These are phyloP conservation scores for Heliconius nattereri DNA, from an alignment of 1,140 invertebrate species.

Conservation along the genomic window DNA sequence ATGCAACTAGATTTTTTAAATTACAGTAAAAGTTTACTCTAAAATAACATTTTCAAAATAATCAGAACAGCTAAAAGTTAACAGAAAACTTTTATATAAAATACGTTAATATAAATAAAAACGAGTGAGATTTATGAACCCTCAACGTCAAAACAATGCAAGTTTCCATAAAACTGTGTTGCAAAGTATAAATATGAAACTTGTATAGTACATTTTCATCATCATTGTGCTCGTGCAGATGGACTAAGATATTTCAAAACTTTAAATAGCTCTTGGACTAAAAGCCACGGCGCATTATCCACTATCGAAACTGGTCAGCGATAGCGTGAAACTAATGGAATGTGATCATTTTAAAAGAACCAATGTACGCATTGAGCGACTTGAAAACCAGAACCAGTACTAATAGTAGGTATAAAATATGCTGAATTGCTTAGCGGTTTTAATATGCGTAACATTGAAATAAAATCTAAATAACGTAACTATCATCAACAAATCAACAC, in stretches of 20 bases:
- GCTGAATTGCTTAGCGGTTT: neutral
- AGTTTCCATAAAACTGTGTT: neutral
- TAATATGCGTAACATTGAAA: no score
- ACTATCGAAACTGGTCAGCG: slow-evolving; percentile 27
- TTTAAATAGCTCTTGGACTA: slow-evolving; percentile 28
- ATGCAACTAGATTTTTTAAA: no score
- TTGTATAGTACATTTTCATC: slow-evolving; percentile 15
- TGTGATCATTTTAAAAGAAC: slow-evolving; percentile 31
- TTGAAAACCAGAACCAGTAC: slow-evolving; percentile 7
- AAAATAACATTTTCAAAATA: neutral
- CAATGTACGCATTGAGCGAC: slow-evolving; percentile 28
- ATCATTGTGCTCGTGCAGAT: slow-evolving; percentile 19
- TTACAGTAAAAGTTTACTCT: no score
- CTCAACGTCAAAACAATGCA: slow-evolving; percentile 8
- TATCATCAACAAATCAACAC: neutral
- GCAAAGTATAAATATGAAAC: neutral
- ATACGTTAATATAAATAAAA: neutral
- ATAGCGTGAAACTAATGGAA: slow-evolving; percentile 30
- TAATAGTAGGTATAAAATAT: neutral
- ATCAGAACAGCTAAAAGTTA: neutral
- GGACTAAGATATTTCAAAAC: slow-evolving; percentile 24
- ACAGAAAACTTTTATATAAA: neutral
- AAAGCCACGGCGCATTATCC: slow-evolving; percentile 25
- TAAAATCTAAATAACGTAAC: no score
- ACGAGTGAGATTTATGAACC: neutral